Evolutionary conservation across 2,797 vertebrate genomes (phyloP), one percentile per base, ranked within the genome.

Genomic region (Gambelia wislizenii): DNA sequence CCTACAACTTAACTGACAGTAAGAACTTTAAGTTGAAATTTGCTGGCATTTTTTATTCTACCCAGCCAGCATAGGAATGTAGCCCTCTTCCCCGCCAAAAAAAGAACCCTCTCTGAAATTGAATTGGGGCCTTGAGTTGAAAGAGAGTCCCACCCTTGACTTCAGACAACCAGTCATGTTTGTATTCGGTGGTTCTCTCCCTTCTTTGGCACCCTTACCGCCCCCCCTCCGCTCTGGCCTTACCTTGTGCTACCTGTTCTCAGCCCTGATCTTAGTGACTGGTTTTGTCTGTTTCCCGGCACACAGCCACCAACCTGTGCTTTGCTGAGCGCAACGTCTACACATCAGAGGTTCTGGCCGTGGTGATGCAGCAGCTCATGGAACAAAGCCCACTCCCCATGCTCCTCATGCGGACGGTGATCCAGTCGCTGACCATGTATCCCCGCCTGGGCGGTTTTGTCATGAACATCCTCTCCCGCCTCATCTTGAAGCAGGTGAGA

Each of bases 281-380:
- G 5, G 44, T 27, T 14, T 44, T 47, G 1, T 7, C 10, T 16
- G 8, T 30, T 9, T 59, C 4, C 10, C 10, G 74, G 18, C 36
- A 25, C 70, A 0, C 95, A 99, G 99, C 99, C 78, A 99, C 98
- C 92, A 99, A 99, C 97, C 96, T 99, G 91, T 99, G 99, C 93
- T 99, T 99, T 2, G 98, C 97, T 0, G 98, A 99, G 96, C 98
- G 97, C 93, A 98, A 99, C 0, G 98, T 99, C 2, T 99, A 99
- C 96, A 99, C 98, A 0, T 99, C 98, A 0, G 99, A 99, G 96
- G 99, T 99, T 74, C 95, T 99, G 96, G 99, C 99, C 0, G 98
- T 99, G 95, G 99, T 99, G 91, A 98, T 99, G 98, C 99, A 99
- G 97, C 99, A 99, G 97, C 97, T 99, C 95, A 98, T 99, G 99